A percentile compares a stretch with the other conserved stretches of the same genome.
Evolutionary conservation across 2,888 invertebrate species (phyloP).

Genomic region (Megaustenia siamemsis): DNA sequence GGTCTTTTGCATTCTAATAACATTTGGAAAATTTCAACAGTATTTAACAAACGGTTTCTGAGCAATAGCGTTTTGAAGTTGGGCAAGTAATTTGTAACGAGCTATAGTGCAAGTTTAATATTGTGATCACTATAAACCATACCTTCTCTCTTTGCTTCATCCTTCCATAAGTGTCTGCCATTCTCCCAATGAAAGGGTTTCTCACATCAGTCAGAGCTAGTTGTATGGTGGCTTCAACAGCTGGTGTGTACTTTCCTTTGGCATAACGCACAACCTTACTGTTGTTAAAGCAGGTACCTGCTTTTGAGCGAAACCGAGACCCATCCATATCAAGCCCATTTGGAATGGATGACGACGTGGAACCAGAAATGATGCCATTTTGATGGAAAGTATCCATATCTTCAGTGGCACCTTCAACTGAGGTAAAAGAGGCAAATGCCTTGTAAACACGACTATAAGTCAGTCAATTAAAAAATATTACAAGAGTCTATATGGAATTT

Average conservation of each 20-base stretch:
- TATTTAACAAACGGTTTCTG: no score
- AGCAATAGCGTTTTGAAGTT: no score
- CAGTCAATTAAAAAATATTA: no score
- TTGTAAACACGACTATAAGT: no score
- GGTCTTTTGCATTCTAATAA: no score
- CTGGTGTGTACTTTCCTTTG: slow-evolving; percentile 19
- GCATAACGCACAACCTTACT: slow-evolving; percentile 1
- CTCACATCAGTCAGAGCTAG: slow-evolving; percentile 49
- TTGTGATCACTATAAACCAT: background rate
- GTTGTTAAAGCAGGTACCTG: background rate
- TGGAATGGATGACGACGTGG: slow-evolving; percentile 15
- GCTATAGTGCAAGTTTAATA: no score
- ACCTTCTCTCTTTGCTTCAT: slow-evolving; percentile 20
- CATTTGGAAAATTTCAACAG: no score
- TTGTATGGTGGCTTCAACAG: slow-evolving; percentile 50
- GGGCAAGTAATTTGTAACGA: no score
- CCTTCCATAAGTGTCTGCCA: slow-evolving; percentile 20
- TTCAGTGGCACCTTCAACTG: background rate
- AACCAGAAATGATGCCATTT: slow-evolving; percentile 19
- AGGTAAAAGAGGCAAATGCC: no score
- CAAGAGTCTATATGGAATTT: no score
- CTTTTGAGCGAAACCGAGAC: slow-evolving; percentile 4
- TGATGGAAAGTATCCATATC: slow-evolving; percentile 3
- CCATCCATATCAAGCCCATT: slow-evolving; percentile 54
- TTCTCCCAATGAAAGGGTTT: slow-evolving; percentile 35